Base-by-base conservation (phyloP, 2,888 invertebrate genomes). In the Tetranychus piercei region DNA sequence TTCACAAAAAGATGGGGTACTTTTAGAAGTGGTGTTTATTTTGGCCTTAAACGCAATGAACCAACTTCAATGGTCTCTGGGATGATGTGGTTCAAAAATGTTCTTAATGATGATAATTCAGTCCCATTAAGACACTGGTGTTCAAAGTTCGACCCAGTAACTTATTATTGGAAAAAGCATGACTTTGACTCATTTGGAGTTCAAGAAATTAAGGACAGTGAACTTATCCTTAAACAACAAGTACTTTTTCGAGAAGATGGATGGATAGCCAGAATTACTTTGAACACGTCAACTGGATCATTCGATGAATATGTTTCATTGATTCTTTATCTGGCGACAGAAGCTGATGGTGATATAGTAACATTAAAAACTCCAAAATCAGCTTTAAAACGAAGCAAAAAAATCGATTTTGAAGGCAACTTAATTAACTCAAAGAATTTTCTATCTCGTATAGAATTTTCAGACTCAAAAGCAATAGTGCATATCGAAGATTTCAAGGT, bases 161-260 rank as follows among this genome's bases (percentile, higher is more conserved):
- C 88, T 69, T 89, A 93, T 81, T 91, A 92, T 0, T 99, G 99
- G 99, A 82, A 88, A 6, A 88, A 91, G 78, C 97, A 99, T 81
- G 96, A 99, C 81, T 96, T 96, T 0, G 85, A 87, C 65, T 88
- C 87, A 8, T 97, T 97, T 83, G 99, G 99, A 0, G 85, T 90
- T 64, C 97, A 99, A 82, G 87, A 90, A 79, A 90, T 97, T 74
- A 83, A 87, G 1, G 99, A 99, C 80, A 86, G 87, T 1, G 88
- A 89, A 0, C 88, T 90, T 79, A 84, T 86, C 20, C 82, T 96
- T 8, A 87, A 86, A 76, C 95, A 95, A 0, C 90, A 91, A 0
- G 96, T 94, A 82, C 87, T 97, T 0, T 96, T 96, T 84, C 84
- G 89, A 80, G 94, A 94, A 1, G 94, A 94, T 0, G 94, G 94